These are phyloP conservation scores for Catamblyrhynchus diadema DNA, from an alignment of 2,797 vertebrate species.

Conservation along the genomic window DNA sequence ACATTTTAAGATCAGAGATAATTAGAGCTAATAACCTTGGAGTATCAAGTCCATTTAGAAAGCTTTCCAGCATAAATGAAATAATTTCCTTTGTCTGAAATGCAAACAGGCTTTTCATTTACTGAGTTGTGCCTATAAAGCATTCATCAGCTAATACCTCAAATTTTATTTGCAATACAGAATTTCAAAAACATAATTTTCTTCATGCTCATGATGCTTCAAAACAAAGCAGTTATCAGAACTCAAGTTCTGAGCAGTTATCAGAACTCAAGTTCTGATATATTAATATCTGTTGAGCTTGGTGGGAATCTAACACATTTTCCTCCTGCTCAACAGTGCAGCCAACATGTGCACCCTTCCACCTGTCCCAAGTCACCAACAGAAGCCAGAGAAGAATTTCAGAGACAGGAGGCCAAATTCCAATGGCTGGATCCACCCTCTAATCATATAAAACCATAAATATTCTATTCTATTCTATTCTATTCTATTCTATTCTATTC, in stretches of 20 bases:
- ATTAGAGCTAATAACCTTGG: slow-evolving; percentile 40
- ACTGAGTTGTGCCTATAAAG: background rate
- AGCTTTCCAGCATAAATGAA: slow-evolving; percentile 67
- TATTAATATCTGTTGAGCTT: background rate
- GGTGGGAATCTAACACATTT: background rate
- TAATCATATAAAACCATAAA: background rate
- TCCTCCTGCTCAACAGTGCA: background rate
- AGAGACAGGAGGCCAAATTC: background rate
- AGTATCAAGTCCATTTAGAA: slow-evolving; percentile 33
- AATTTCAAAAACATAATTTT: background rate
- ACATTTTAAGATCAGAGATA: background rate
- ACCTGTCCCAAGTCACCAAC: too few relatives aligned
- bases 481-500: too few relatives aligned
- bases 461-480: background rate
- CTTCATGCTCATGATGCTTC: background rate
- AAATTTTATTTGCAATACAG: background rate
- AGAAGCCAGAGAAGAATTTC: background rate
- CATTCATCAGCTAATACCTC: background rate
- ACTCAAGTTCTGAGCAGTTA: background rate
- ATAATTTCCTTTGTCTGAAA: slow-evolving; percentile 55
- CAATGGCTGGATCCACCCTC: background rate
- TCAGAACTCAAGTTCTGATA: background rate
- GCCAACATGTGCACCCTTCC: fast-evolving
- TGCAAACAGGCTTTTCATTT: background rate
- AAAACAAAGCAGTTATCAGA: background rate